Evolutionary conservation across 1,140 invertebrate species (phyloP), one percentile per base, ranked within the genome.

Genomic region (Psix sp.): DNA sequence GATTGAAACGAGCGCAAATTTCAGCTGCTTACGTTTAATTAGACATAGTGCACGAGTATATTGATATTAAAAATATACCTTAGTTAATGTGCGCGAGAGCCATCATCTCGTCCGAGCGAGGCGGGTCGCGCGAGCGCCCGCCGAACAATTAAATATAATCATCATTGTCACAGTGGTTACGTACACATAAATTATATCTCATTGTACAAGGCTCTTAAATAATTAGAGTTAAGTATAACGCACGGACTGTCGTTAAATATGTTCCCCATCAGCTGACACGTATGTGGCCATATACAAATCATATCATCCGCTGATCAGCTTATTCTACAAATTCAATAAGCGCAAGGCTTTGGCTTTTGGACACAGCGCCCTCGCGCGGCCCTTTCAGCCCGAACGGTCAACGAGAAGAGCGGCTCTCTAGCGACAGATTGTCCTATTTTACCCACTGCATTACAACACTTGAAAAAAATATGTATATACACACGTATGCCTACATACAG

Each of bases 51-150:
- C 56, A 66, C 59, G 51, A 75, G 42, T 72, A 72, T 68, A 65
- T 77, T 80, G 76, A 82, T 82, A 82, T 80, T 82, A 84, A 82
- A 82, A 82, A 82, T 82, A 83, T 82, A 81, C 80, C 79, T 84
- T 80, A 78, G 80, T 80, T 10, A 82, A 80, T 70, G 77, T 33
- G 66, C 56, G 56, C 66, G 56, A 70, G 56, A 62, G 48, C 48
- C 56, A 54, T 49, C 49, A 20, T 56, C 49, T 62, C 36, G 35
- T 70, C 16, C 57, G 43, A 63, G 54, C 62, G 33, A 10, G 29
- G 33, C 9, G 24, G 14, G 14, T 43, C 39, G 56, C 43, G 43
- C 42, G 43, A 48, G 48, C 39, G 40, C 5, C 21, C 14, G 20
- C 24, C 17, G 24, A 42, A n/a, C n/a, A n/a, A n/a, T n/a, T n/a